Evolutionary conservation across 2,797 vertebrate genomes (phyloP), one percentile per base, ranked within the genome.

Genomic region (Phylloscopus collybita): DNA sequence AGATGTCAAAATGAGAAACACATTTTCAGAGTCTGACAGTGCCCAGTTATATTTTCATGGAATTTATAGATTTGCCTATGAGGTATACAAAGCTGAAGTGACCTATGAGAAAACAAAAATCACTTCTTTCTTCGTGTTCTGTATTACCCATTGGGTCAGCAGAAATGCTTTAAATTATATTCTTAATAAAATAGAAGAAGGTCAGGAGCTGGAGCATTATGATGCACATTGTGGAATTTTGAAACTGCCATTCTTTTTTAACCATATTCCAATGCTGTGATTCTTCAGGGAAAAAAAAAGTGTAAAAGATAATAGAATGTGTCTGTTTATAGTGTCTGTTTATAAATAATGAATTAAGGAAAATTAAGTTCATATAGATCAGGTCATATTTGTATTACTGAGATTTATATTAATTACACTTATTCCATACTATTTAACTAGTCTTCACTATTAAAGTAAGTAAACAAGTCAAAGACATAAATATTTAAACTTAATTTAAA

Each of bases 381-480:
- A 75, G 27, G 21, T 65, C 1, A 4, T 36, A 44, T 72, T 59
- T 54, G 5, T 79, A 29, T 51, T 88, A 12, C 17, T 86, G 62
- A 79, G 25, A 44, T 62, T 90, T 87, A 60, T 29, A 26, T 56
- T 66, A 67, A 67, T 76, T 84, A 26, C 17, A 25, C 5, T 80
- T 89, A 49, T 53, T 89, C n/a, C 16, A 74, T 47, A 70, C 25
- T 83, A 9, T 45, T 27, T 73, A 82, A 45, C 16, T 72, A 42
- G 19, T 44, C 16, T 67, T 78, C 11, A 36, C 7, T 75, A 42
- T 57, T 83, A 61, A 11, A 36, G 29, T 57, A 69, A 84, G 17
- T 73, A 85, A 91, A 84, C 25, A 72, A 36, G 23, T 57, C 34
- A 79, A 89, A 86, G 6, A 22, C 32, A 90, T 42, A 79, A 93